Evolutionary conservation across 2,888 invertebrate species (phyloP).

Genomic region (Campaea margaritaria): DNA sequence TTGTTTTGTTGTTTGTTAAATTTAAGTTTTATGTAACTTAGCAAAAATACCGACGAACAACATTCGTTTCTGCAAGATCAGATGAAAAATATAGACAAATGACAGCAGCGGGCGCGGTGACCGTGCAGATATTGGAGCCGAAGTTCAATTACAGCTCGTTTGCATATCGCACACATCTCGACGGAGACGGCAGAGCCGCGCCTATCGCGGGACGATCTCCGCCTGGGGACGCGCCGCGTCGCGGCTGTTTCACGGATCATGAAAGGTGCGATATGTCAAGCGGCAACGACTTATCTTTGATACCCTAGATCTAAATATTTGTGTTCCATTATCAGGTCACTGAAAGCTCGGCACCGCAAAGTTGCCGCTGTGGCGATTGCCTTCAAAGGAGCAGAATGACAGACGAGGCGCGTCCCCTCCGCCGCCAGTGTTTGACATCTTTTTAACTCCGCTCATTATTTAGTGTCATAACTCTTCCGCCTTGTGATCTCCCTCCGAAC

Average conservation of each 20-base stretch:
- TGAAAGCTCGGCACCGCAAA: not conserved
- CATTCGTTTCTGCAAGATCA: not conserved
- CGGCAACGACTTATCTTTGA: not conserved
- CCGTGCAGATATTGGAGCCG: no score
- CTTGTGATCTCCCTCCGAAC: constrained; percentile 10
- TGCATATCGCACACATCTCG: constrained; percentile 26
- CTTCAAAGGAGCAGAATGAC: constrained; percentile 12
- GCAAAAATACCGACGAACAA: not conserved
- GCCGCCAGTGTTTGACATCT: constrained; percentile 55
- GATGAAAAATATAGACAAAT: not conserved
- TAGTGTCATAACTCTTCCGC: constrained; percentile 54
- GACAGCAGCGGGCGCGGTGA: constrained; percentile 9
- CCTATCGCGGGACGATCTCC: not conserved
- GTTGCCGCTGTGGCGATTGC: not conserved
- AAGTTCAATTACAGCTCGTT: constrained; percentile 30
- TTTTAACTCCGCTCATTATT: constrained; percentile 57
- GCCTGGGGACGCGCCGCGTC: not conserved
- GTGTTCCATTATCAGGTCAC: no score
- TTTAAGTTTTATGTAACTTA: no score
- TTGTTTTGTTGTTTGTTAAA: no score
- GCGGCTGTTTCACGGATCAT: no score
- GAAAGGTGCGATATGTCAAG: not conserved
- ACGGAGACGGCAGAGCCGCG: not conserved
- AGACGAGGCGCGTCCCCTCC: constrained; percentile 18
- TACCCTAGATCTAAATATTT: no score